Conservation (phyloP, 1,140 invertebrate species). For the Tenebrio molitor region DNA sequence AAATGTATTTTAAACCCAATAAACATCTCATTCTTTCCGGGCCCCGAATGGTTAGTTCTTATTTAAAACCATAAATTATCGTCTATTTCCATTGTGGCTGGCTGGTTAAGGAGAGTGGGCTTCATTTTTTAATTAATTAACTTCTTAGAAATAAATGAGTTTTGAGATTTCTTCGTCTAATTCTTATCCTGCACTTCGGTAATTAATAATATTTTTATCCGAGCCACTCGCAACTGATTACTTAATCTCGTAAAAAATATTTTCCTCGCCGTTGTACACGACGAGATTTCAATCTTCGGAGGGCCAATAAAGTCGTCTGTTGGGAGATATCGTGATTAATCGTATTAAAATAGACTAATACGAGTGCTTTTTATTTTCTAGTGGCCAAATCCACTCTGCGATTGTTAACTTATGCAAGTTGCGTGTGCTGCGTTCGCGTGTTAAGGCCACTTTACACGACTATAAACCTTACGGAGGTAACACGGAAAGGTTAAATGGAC, state of each 20-base stretch:
- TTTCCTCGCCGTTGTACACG: constrained; percentile 1
- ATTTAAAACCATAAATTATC: constrained; percentile 48
- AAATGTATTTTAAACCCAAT: constrained; percentile 53
- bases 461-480: constrained; percentile 46
- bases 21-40: constrained; percentile 47
- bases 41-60: constrained; percentile 30
- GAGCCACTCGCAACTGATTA: constrained; percentile 34
- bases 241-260: constrained; percentile 36
- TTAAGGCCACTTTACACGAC: constrained; percentile 46
- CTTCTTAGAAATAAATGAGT: constrained; percentile 52
- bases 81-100: constrained; percentile 43
- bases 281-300: constrained; percentile 28
- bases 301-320: constrained; percentile 41
- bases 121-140: constrained; percentile 55
- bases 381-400: constrained; percentile 44
- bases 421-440: constrained; percentile 55
- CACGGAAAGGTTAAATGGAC: constrained; percentile 43
- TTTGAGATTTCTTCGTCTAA: constrained; percentile 48
- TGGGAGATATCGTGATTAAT: constrained; percentile 44
- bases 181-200: constrained; percentile 46
- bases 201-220: constrained; percentile 56
- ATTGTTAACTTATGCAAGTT: constrained; percentile 57
- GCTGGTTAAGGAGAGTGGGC: constrained; percentile 31
- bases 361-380: constrained; percentile 44
- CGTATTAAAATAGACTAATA: constrained; percentile 44